Evolutionary conservation across 2,888 invertebrate species (phyloP).

Genomic region (Amphipyra tragopoginis): DNA sequence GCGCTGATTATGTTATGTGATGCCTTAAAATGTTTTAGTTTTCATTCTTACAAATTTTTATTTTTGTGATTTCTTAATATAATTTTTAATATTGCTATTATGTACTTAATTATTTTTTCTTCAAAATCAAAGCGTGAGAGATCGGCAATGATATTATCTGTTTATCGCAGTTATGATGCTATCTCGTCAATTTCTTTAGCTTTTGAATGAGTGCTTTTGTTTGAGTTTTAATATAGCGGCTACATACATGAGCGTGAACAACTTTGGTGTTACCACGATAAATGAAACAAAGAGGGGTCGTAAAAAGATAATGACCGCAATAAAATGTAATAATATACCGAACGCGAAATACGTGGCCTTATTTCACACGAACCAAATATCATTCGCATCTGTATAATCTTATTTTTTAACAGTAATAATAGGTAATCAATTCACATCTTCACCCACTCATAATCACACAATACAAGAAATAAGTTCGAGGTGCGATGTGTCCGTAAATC

Average conservation of each 20-base stretch:
- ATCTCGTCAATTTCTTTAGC: not conserved
- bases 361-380: slow-evolving; percentile 74
- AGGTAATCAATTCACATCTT: slow-evolving; percentile 65
- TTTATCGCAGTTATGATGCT: too few species aligned
- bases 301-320: slow-evolving; percentile 71
- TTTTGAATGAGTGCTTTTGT: not conserved
- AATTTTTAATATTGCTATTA: too few species aligned
- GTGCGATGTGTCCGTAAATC: slow-evolving; percentile 39
- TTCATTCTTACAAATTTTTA: too few species aligned
- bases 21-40: too few species aligned
- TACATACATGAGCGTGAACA: slow-evolving; percentile 13
- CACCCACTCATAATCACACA: slow-evolving; percentile 55
- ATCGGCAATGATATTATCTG: too few species aligned
- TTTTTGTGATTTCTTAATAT: too few species aligned
- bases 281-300: slow-evolving; percentile 53
- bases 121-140: too few species aligned
- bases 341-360: slow-evolving; percentile 67
- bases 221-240: slow-evolving; percentile 5
- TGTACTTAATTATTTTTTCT: too few species aligned
- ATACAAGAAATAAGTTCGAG: slow-evolving; percentile 50
- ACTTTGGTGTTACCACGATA: slow-evolving; percentile 55
- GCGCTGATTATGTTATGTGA: too few species aligned
- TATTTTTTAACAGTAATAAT: slow-evolving; percentile 56
- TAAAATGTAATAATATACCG: slow-evolving; percentile 71
- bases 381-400: slow-evolving; percentile 52